Conservation (phyloP, 2,113 vertebrate species). For the Myanophis thanlyinensis region DNA sequence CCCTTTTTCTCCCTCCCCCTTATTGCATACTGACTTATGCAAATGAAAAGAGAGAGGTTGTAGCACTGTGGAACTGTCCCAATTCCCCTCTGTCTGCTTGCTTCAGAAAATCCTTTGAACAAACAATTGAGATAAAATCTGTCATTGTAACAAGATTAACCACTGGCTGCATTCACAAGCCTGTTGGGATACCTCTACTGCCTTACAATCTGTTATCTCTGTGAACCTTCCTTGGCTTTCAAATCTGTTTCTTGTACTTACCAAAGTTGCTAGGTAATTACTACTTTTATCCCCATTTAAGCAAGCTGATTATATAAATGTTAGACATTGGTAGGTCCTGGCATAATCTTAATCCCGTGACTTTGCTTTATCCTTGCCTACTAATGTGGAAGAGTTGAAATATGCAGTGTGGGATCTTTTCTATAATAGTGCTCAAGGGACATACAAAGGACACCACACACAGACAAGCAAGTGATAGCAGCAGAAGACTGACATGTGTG, state of each 20-base stretch:
- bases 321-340: slow-evolving; percentile 22
- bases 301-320: slow-evolving; percentile 40
- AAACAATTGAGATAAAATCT: slow-evolving; percentile 31
- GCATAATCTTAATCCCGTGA: slow-evolving; percentile 48
- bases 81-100: slow-evolving; percentile 19
- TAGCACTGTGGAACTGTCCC: slow-evolving; percentile 2
- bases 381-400: slow-evolving; percentile 43
- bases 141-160: slow-evolving; percentile 27
- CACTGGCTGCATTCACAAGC: slow-evolving; percentile 21
- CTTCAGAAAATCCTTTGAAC: slow-evolving; percentile 28
- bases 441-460: slow-evolving; percentile 25
- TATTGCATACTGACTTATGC: not conserved
- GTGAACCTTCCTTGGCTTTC: slow-evolving; percentile 11
- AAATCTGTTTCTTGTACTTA: slow-evolving; percentile 28
- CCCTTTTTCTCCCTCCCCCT: no score
- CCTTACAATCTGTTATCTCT: slow-evolving; percentile 22
- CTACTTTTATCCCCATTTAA: slow-evolving; percentile 57
- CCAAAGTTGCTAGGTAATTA: slow-evolving; percentile 28
- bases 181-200: not conserved
- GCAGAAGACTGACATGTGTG: not conserved
- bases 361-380: slow-evolving; percentile 47
- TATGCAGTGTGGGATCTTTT: slow-evolving; percentile 40
- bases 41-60: not conserved
- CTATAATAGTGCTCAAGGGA: slow-evolving; percentile 43
- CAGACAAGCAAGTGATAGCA: slow-evolving; percentile 25